Conservation (phyloP, 2,797 vertebrate species). For the Novumbra hubbsi region DNA sequence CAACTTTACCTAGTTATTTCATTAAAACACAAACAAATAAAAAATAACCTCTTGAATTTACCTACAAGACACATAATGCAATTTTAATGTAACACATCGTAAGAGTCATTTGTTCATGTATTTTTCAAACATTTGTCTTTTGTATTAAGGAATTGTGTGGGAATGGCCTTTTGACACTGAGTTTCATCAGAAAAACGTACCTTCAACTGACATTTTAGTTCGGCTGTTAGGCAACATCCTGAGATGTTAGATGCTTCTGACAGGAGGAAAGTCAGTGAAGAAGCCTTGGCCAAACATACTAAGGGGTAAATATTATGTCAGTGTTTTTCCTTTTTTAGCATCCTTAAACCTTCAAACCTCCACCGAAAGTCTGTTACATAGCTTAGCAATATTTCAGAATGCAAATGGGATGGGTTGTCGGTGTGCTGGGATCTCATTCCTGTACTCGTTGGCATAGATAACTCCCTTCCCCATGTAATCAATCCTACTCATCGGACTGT, state of each 20-base stretch:
- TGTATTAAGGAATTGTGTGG: slow-evolving; percentile 6
- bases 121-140: slow-evolving; percentile 10
- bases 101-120: slow-evolving; percentile 21
- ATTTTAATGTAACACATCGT: slow-evolving; percentile 13
- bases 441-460: slow-evolving; percentile 76
- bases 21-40: slow-evolving; percentile 7
- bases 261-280: background rate
- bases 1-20: slow-evolving; percentile 11
- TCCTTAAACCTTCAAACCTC: background rate
- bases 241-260: background rate
- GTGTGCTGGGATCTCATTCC: slow-evolving; percentile 67
- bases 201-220: background rate
- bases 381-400: slow-evolving; percentile 2
- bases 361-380: background rate
- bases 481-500: slow-evolving; percentile 72
- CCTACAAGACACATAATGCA: slow-evolving; percentile 18
- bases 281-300: background rate
- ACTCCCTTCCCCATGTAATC: slow-evolving; percentile 57
- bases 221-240: background rate
- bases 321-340: background rate
- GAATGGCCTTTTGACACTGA: background rate
- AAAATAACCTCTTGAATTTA: slow-evolving; percentile 14
- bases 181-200: background rate
- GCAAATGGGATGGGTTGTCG: slow-evolving; percentile 39
- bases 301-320: background rate